These are phyloP conservation scores for Lordiphosa clarofinis DNA, from an alignment of 1,140 invertebrate genomes.

Conservation along the genomic window DNA sequence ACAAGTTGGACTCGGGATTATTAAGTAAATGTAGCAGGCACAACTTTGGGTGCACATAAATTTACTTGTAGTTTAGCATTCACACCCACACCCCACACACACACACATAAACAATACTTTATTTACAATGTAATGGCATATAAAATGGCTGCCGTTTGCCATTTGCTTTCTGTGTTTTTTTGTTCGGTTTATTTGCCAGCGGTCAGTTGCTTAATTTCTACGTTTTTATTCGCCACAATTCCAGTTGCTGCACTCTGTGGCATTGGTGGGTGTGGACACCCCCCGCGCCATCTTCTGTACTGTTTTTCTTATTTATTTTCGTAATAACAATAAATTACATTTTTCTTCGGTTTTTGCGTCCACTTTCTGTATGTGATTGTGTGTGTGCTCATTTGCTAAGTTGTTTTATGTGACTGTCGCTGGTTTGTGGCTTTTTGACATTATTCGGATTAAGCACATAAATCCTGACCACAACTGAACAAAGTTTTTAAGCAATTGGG, in stretches of 20 bases:
- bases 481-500: constrained; percentile 45
- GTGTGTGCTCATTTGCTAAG: constrained; percentile 65
- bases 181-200: constrained; percentile 55
- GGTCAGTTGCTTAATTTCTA: constrained; percentile 75
- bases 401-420: constrained; percentile 74
- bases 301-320: constrained; percentile 72
- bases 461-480: constrained; percentile 55
- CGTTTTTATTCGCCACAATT: constrained; percentile 70
- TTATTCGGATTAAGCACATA: constrained; percentile 75
- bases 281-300: constrained; percentile 29
- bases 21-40: constrained; percentile 66
- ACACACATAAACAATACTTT: constrained; percentile 69
- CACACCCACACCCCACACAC: constrained; percentile 6
- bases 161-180: constrained; percentile 23
- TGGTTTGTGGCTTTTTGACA: constrained; percentile 76
- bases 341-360: constrained; percentile 54
- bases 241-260: constrained; percentile 40
- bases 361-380: constrained; percentile 13
- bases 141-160: constrained; percentile 63
- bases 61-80: constrained; percentile 21
- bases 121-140: constrained; percentile 75
- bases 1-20: constrained; percentile 47
- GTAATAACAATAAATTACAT: constrained; percentile 77
- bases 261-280: constrained; percentile 32
- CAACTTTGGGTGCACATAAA: constrained; percentile 45